Base-by-base conservation (phyloP, 1,140 invertebrate species). In the Octopus sinensis region DNA sequence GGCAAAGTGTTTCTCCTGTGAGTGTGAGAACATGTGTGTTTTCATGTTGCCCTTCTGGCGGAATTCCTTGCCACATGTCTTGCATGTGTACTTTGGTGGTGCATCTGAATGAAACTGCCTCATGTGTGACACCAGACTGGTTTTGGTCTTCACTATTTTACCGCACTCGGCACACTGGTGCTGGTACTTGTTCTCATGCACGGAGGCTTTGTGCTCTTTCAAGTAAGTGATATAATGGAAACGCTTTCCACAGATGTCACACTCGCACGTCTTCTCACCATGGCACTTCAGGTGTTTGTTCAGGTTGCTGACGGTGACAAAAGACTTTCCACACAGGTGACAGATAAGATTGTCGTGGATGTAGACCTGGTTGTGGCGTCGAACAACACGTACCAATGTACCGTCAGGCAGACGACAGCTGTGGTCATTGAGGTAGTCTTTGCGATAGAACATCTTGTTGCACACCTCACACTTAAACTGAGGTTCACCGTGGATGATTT, bases 141-240 rank as follows among this genome's bases (percentile, higher is more conserved):
- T 91, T 83, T 91, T 92, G 1, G 91, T 92, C 84, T 92, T 92
- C 17, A 92, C 84, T 73, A 90, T 85, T 84, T 91, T 92, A 10
- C 88, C 89, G 84, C 92, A 92, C 30, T 90, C 84, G 12, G 88
- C 85, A 85, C 92, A 92, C 71, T 91, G 89, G 75, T 88, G 85
- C 53, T 86, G 85, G 82, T 86, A 86, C 86, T 89, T 82, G 81
- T 89, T 86, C 84, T 89, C 84, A 85, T 93, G 92, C 6, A 91
- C 91, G 43, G 87, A 83, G 12, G 86, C 84, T 9, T 86, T 82
- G 84, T 93, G 92, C 75, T 91, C 89, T 73, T 90, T 88, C 6
- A 92, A 85, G 56, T 92, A 88, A 76, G 90, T 90, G 53, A 89
- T 88, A 56, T 91, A 88, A 86, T 92, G 91, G 84, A 93, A 93